phyloP scores from a whole-genome alignment of 2,113 vertebrate species.

The Dasypus novemcinctus region DNA sequence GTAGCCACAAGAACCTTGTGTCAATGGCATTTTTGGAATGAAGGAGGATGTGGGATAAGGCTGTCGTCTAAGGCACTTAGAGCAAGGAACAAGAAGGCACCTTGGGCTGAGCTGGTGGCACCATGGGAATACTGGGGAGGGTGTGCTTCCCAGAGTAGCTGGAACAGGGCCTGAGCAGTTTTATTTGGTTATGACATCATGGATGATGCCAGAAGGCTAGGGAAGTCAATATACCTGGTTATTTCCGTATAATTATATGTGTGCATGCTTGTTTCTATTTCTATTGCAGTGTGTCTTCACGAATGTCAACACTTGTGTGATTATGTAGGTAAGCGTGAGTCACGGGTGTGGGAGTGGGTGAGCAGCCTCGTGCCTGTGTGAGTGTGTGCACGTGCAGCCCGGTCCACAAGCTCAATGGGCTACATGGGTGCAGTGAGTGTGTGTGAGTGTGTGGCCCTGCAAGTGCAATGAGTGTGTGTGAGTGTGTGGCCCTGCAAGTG shows the following conservation, averaged over 20 bases:
- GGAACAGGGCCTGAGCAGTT: neutral
- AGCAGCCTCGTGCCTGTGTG: neutral
- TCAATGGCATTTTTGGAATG: neutral
- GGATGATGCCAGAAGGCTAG: neutral
- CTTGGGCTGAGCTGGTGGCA: neutral
- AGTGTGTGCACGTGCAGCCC: fast-evolving
- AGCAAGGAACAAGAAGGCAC: neutral
- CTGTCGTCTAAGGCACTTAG: neutral
- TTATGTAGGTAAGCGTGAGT: neutral
- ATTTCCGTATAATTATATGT: no score
- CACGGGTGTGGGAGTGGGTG: neutral
- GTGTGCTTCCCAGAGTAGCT: neutral
- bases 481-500: neutral
- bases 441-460: fast-evolving
- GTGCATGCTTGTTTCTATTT: neutral
- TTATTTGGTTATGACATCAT: neutral
- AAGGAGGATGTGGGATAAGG: neutral
- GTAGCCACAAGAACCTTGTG: neutral
- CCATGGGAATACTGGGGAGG: neutral
- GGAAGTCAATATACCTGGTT: neutral
- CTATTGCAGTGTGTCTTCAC: neutral
- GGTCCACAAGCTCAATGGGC: neutral
- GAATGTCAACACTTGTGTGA: neutral
- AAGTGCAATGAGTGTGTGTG: neutral
- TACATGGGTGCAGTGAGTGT: neutral